phyloP scores from a whole-genome alignment of 2,888 invertebrate genomes.

The Lysandra bellargus region DNA sequence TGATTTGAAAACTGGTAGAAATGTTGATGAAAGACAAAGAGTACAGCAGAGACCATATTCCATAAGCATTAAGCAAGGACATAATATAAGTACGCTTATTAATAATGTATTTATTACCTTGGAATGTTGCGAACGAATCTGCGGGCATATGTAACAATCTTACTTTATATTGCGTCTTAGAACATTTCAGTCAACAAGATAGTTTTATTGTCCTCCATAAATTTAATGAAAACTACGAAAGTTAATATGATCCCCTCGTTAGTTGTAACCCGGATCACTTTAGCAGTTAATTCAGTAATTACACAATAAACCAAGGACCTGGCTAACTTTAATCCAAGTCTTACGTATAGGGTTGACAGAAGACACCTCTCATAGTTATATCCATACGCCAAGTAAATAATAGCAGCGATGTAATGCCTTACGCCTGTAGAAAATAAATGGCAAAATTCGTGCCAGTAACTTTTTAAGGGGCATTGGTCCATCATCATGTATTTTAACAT shows the following conservation, averaged over 20 bases:
- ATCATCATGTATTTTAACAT: no score
- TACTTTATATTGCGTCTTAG: neutral
- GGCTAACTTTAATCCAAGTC: slow-evolving; percentile 39
- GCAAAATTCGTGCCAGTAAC: neutral
- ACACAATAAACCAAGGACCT: slow-evolving; percentile 42
- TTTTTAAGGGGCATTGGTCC: no score
- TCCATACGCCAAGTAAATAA: neutral
- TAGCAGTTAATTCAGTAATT: slow-evolving; percentile 42
- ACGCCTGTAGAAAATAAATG: neutral
- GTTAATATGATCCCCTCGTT: slow-evolving; percentile 35
- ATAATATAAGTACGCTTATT: no score
- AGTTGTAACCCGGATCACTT: slow-evolving; percentile 35
- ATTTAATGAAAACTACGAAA: slow-evolving; percentile 13
- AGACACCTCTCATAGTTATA: neutral
- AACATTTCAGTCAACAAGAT: neutral
- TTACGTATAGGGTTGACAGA: slow-evolving; percentile 26
- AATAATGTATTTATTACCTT: no score
- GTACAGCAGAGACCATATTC: no score
- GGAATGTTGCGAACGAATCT: no score
- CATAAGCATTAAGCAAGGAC: no score
- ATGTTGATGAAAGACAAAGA: no score
- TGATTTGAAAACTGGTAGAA: no score
- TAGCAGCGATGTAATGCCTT: neutral
- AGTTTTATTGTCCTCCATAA: slow-evolving; percentile 6
- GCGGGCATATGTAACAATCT: no score